A percentile compares a stretch with the other conserved stretches of the same genome.
Evolutionary conservation across 37 sponge, comb jelly and placozoan genomes (phyloP).

Genomic region (Agelas oroides): DNA sequence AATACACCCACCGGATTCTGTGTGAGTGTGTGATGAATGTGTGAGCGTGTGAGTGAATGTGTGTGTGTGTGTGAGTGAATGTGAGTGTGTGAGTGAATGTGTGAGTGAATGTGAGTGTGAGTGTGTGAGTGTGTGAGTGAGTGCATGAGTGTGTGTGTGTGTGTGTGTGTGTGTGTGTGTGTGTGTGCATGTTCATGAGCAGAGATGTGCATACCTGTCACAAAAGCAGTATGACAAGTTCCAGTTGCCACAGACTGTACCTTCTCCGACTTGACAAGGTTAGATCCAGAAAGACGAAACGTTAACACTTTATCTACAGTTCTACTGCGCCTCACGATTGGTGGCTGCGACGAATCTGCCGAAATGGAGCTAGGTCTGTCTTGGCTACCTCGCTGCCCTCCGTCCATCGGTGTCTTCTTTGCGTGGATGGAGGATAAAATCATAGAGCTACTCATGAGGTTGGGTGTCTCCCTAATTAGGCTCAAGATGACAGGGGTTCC

Average conservation of each 20-base stretch:
- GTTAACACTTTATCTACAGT: conserved; percentile 5
- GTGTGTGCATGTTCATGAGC: too few relatives aligned
- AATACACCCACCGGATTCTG: conserved; percentile 48
- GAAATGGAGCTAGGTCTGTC: too few relatives aligned
- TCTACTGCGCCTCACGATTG: neutral
- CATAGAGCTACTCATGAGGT: conserved; percentile 1
- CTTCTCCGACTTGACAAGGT: conserved; percentile 1
- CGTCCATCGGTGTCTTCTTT: neutral
- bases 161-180: too few relatives aligned
- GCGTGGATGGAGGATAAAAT: neutral
- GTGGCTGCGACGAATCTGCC: too few relatives aligned
- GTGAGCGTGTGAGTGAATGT: neutral
- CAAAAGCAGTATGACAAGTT: conserved; percentile 64
- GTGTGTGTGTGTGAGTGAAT: conserved; percentile 2
- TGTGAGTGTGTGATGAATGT: conserved; percentile 22
- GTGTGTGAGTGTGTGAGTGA: conserved; percentile 31
- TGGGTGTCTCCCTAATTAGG: conserved; percentile 1
- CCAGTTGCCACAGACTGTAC: conserved; percentile 46
- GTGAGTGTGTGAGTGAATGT: conserved; percentile 29
- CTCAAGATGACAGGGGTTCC: conserved; percentile 11
- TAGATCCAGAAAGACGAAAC: conserved; percentile 24
- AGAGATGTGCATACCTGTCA: conserved; percentile 64
- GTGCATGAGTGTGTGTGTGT: neutral
- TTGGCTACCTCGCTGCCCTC: too few relatives aligned
- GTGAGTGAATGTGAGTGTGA: conserved; percentile 11